A percentile compares a stretch with the other conserved stretches of the same genome.
phyloP scores from a whole-genome alignment of 92 coral and sea anemone species.

The Anthopleura xanthogrammica region DNA sequence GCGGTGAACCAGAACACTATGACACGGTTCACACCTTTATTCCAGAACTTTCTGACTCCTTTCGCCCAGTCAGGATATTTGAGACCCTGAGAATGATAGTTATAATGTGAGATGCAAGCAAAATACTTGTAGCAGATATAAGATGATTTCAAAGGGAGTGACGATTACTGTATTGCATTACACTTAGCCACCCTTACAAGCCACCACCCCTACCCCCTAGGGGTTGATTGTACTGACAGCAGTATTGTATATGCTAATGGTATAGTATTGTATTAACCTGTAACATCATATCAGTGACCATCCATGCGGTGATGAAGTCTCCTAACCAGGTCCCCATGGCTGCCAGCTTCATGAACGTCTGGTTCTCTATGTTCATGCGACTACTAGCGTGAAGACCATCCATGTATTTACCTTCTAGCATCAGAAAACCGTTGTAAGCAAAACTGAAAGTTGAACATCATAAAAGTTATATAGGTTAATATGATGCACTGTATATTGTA shows the following conservation, averaged over 20 bases:
- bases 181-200: neutral
- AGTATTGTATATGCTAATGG: too few species aligned
- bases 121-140: too few species aligned
- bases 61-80: slow-evolving; percentile 80
- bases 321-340: slow-evolving; percentile 86
- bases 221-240: neutral
- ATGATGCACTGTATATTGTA: too few species aligned
- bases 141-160: too few species aligned
- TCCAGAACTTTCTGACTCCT: slow-evolving; percentile 74
- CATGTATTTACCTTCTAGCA: slow-evolving; percentile 85
- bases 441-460: slow-evolving; percentile 18
- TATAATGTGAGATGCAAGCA: too few species aligned
- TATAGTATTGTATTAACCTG: slow-evolving; percentile 43
- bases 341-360: slow-evolving; percentile 80
- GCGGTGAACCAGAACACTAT: slow-evolving; percentile 76
- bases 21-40: slow-evolving; percentile 64
- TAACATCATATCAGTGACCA: slow-evolving; percentile 92
- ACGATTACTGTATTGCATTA: neutral
- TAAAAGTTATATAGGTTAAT: too few species aligned
- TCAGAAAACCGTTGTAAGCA: slow-evolving; percentile 71
- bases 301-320: slow-evolving; percentile 87
- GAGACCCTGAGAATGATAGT: slow-evolving; percentile 41
- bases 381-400: slow-evolving; percentile 75
- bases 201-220: neutral
- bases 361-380: slow-evolving; percentile 74